Evolutionary conservation across 2,888 invertebrate genomes (phyloP).

Genomic region (Cosmia pyralina): DNA sequence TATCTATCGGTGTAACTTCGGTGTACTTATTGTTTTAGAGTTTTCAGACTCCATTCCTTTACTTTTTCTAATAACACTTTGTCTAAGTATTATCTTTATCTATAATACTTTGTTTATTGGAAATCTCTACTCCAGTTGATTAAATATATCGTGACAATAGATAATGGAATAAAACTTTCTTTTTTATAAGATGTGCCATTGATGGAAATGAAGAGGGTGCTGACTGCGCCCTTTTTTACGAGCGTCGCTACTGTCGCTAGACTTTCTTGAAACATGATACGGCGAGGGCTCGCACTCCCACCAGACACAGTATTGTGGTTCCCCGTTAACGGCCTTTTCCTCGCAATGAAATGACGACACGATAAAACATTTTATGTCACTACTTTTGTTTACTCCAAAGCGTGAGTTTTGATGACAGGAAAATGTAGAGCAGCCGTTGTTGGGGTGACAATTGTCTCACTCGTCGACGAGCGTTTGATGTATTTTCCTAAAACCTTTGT

Average conservation of each 20-base stretch:
- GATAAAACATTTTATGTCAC: constrained; percentile 86
- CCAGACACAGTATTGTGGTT: constrained; percentile 72
- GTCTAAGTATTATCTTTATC: constrained; percentile 9
- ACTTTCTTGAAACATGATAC: constrained; percentile 85
- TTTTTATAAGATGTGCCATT: constrained; percentile 69
- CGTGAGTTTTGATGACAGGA: constrained; percentile 73
- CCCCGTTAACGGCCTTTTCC: constrained; percentile 67
- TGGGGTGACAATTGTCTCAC: constrained; percentile 72
- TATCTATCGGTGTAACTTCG: not conserved
- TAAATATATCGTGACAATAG: constrained; percentile 44
- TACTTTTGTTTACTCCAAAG: constrained; percentile 84
- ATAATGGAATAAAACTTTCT: constrained; percentile 41
- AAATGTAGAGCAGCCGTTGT: constrained; percentile 69
- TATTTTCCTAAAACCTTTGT: constrained; percentile 70
- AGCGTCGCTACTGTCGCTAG: constrained; percentile 75
- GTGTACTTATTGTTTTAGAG: not conserved
- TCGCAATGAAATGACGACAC: constrained; percentile 70
- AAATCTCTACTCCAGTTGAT: constrained; percentile 45
- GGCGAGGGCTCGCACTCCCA: constrained; percentile 63
- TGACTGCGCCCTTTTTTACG: constrained; percentile 81
- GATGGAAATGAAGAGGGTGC: constrained; percentile 75
- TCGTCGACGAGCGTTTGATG: constrained; percentile 69
- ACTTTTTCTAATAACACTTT: not conserved
- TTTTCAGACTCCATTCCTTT: not conserved
- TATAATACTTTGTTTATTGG: constrained; percentile 15